phyloP scores from a whole-genome alignment of 2,888 invertebrate species.

The Cerceris rybyensis region DNA sequence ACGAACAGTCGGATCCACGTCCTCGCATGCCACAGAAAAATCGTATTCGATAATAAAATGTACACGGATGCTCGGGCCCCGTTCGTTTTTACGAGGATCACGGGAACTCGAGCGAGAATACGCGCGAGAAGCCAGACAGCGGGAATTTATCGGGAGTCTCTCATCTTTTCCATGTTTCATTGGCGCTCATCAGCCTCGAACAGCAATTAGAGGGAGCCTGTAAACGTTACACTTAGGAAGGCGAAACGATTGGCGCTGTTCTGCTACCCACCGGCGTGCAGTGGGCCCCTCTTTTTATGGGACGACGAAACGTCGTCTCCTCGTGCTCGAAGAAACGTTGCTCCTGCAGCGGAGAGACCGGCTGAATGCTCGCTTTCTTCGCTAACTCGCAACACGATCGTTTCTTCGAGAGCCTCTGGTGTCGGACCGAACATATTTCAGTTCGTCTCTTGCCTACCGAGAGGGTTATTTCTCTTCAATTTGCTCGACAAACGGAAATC shows the following conservation, averaged over 20 bases:
- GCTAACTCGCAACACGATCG: slow-evolving; percentile 67
- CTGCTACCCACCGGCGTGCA: slow-evolving; percentile 49
- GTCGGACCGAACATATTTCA: slow-evolving; percentile 63
- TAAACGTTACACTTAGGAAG: slow-evolving; percentile 70
- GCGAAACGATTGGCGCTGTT: slow-evolving; percentile 66
- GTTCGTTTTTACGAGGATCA: too few species aligned
- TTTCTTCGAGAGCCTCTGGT: slow-evolving; percentile 56
- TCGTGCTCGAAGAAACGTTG: slow-evolving; percentile 59
- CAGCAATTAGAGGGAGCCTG: slow-evolving; percentile 72
- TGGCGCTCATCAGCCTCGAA: slow-evolving; percentile 70
- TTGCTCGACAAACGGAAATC: slow-evolving; percentile 22
- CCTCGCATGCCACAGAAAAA: too few species aligned
- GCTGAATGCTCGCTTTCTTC: slow-evolving; percentile 70
- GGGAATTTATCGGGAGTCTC: slow-evolving; percentile 40
- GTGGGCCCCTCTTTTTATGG: slow-evolving; percentile 59
- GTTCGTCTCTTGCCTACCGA: slow-evolving; percentile 48
- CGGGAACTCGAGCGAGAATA: too few species aligned
- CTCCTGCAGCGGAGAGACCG: slow-evolving; percentile 37
- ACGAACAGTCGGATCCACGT: background rate
- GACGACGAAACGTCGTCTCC: slow-evolving; percentile 57
- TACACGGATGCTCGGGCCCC: too few species aligned
- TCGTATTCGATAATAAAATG: too few species aligned
- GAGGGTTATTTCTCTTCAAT: slow-evolving; percentile 42
- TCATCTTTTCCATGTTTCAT: slow-evolving; percentile 62
- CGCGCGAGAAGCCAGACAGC: background rate